Evolutionary conservation across 2,113 vertebrate species (phyloP).

Genomic region (Thamnophis sirtalis): DNA sequence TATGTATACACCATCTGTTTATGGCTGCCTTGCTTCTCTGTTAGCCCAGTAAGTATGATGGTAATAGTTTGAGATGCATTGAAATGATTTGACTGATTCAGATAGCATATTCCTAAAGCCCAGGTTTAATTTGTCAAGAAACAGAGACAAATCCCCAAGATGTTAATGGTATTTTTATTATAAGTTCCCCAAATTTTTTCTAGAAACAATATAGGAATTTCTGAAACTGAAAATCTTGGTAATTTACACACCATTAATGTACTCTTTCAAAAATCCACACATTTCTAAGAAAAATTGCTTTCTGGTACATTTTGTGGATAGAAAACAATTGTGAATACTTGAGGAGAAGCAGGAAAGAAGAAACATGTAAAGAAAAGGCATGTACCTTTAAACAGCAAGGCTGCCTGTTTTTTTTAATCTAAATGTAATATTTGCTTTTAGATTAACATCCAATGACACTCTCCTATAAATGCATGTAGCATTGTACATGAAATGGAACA

Average conservation of each 20-base stretch:
- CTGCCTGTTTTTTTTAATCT: neutral
- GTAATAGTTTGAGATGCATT: neutral
- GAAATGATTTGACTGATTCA: neutral
- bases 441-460: neutral
- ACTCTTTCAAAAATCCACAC: neutral
- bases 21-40: constrained; percentile 92
- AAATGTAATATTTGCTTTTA: neutral
- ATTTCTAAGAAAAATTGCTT: neutral
- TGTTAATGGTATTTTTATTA: neutral
- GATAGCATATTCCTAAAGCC: neutral
- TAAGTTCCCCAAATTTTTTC: neutral
- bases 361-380: neutral
- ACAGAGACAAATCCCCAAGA: neutral
- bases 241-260: neutral
- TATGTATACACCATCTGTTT: constrained; percentile 98
- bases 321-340: neutral
- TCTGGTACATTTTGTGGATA: neutral
- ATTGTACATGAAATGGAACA: neutral
- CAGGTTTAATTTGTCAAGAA: neutral
- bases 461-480: neutral
- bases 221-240: neutral
- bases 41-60: constrained; percentile 83
- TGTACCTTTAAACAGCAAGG: neutral
- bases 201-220: neutral
- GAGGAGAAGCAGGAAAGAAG: neutral